Conservation (phyloP, 2,113 vertebrate species). For the Oncorhynchus masou region DNA sequence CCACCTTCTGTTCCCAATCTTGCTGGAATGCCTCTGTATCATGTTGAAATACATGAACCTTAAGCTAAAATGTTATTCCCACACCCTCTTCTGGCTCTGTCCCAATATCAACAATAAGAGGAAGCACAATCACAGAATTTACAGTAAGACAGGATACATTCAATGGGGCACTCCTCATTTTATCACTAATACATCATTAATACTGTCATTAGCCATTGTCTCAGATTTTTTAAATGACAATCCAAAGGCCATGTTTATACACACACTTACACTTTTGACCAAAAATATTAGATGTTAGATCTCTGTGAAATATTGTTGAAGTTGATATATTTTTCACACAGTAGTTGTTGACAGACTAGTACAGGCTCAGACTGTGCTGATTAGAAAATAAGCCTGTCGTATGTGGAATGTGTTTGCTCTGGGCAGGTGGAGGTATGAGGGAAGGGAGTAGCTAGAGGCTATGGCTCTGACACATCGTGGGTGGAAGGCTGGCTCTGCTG, state of each 20-base stretch:
- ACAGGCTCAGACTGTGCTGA: no score
- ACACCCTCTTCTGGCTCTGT: constrained; percentile 30
- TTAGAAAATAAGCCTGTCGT: no score
- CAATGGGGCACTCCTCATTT: constrained; percentile 5
- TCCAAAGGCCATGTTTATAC: background rate
- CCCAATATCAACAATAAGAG: constrained; percentile 40
- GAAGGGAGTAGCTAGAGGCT: no score
- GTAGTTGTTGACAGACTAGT: no score
- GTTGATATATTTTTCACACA: no score
- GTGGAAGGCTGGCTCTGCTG: background rate
- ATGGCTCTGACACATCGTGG: no score
- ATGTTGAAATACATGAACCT: background rate
- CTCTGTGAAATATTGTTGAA: background rate
- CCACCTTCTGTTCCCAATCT: background rate
- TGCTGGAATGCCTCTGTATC: background rate
- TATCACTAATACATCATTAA: constrained; percentile 17
- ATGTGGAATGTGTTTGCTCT: no score
- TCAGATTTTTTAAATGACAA: background rate
- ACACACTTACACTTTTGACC: background rate
- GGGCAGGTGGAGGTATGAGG: no score
- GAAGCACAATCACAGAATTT: constrained; percentile 39
- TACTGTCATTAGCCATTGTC: background rate
- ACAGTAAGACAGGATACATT: constrained; percentile 22
- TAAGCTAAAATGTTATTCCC: constrained; percentile 7
- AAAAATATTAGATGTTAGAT: background rate